Conservation (phyloP, 2,888 invertebrate genomes). For the Drosophila melanosoma region DNA sequence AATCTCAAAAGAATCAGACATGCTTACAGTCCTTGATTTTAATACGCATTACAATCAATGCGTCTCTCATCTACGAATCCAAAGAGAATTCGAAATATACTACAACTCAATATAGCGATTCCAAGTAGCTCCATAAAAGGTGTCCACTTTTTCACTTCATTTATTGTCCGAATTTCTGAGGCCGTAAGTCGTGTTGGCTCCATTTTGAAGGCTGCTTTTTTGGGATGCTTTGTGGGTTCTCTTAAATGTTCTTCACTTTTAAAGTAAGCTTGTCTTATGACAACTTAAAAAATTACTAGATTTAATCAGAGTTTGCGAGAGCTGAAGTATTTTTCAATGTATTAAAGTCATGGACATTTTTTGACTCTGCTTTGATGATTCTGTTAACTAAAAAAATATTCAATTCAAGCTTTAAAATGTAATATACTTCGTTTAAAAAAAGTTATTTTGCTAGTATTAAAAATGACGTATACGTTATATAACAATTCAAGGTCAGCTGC, state of each 20-base stretch:
- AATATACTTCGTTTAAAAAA: not conserved
- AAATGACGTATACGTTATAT: constrained; percentile 43
- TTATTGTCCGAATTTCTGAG: not conserved
- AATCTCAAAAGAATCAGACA: not conserved
- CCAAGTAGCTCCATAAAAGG: constrained; percentile 37
- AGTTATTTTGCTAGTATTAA: not conserved
- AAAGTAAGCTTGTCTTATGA: not conserved
- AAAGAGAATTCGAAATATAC: constrained; percentile 1
- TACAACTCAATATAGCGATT: constrained; percentile 19
- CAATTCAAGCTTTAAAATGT: not conserved
- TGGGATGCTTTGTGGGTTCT: not conserved
- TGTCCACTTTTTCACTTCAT: constrained; percentile 40
- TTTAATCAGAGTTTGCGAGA: not conserved
- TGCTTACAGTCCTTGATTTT: not conserved
- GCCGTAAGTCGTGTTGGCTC: not conserved
- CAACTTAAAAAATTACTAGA: not conserved
- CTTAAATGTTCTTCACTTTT: not conserved
- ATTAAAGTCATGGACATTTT: not conserved
- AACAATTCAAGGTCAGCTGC: constrained; percentile 38
- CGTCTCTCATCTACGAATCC: not conserved
- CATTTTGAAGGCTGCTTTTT: not conserved
- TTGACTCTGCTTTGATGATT: not conserved
- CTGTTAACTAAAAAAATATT: not conserved
- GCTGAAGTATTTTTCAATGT: not conserved
- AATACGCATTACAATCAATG: not conserved